Conservation (phyloP, 2,113 vertebrate species). For the Lophura nycthemera region DNA sequence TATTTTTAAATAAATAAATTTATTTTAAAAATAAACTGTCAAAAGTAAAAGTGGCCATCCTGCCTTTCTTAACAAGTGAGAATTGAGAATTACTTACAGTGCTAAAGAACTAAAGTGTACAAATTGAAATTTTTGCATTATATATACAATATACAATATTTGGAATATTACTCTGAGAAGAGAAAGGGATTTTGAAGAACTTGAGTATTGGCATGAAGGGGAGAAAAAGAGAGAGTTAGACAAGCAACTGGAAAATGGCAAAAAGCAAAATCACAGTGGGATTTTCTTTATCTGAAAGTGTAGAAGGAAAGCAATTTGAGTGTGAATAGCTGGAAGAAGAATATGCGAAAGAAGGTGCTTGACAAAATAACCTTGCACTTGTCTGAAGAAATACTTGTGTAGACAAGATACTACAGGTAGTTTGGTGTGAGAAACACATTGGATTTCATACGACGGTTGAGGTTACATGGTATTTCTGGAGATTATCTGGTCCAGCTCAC, state of each 20-base stretch:
- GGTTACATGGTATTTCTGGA: background rate
- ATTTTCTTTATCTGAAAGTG: background rate
- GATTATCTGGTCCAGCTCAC: background rate
- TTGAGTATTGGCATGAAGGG: background rate
- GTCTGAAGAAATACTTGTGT: background rate
- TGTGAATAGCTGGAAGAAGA: background rate
- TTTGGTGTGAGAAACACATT: background rate
- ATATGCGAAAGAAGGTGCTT: slow-evolving; percentile 2
- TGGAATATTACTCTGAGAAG: background rate
- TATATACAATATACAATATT: too few species aligned
- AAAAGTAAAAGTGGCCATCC: background rate
- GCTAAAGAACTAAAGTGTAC: background rate
- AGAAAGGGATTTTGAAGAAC: background rate
- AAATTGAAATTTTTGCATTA: background rate
- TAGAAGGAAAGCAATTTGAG: background rate
- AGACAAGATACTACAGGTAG: background rate
- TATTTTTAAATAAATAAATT: background rate
- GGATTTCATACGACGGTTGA: background rate
- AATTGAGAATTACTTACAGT: background rate
- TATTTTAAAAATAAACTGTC: background rate
- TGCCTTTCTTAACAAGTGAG: background rate
- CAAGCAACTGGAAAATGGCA: background rate
- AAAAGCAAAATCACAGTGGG: background rate
- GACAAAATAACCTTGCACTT: slow-evolving; percentile 22
- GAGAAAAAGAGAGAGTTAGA: background rate